These are phyloP conservation scores for Euura lappo DNA, from an alignment of 1,140 invertebrate species.

Conservation along the genomic window DNA sequence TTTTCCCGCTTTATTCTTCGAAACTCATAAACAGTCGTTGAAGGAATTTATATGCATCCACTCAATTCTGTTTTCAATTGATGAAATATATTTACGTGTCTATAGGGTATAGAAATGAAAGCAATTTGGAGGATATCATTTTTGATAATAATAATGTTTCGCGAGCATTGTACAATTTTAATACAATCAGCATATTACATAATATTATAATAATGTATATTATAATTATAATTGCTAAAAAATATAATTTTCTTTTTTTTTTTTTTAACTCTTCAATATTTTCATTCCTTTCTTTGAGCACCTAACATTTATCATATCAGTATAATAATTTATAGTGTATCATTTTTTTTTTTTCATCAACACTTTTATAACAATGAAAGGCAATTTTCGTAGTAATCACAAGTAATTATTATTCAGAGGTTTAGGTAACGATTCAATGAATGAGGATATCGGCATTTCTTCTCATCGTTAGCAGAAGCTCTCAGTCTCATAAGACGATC, in stretches of 20 bases:
- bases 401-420: background rate
- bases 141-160: too few relatives aligned
- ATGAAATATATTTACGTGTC: too few relatives aligned
- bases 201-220: background rate
- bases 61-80: too few relatives aligned
- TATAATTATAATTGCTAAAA: background rate
- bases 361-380: background rate
- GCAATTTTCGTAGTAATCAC: background rate
- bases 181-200: too few relatives aligned
- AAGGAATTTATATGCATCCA: background rate
- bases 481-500: background rate
- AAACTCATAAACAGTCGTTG: background rate
- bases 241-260: background rate
- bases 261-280: too few relatives aligned
- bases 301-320: slow-evolving; percentile 1
- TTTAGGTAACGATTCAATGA: background rate
- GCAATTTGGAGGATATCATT: too few relatives aligned
- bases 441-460: background rate
- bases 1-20: too few relatives aligned
- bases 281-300: background rate
- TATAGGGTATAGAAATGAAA: too few relatives aligned
- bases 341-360: background rate
- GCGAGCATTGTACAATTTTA: too few relatives aligned
- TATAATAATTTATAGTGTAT: slow-evolving; percentile 3
- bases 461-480: background rate